Evolutionary conservation across 2,888 invertebrate genomes (phyloP).

Genomic region (Pachydiplax longipennis): DNA sequence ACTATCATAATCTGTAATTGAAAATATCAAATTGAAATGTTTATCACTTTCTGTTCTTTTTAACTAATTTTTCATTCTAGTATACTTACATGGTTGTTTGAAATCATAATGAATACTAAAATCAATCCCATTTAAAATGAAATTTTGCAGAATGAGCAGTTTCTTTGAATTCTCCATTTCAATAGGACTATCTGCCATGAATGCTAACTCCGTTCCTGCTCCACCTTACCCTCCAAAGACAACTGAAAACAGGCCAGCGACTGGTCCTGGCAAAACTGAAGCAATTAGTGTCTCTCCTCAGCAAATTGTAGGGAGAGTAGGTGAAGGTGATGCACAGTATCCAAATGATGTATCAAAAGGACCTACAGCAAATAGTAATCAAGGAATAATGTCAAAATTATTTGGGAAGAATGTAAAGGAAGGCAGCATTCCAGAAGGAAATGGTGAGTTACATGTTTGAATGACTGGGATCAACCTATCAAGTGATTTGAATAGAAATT

Average conservation of each 20-base stretch:
- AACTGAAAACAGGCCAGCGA: not conserved
- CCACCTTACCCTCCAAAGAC: not conserved
- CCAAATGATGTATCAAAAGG: not conserved
- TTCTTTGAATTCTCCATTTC: not conserved
- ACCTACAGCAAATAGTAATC: not conserved
- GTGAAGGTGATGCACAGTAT: not conserved
- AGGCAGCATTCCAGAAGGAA: not conserved
- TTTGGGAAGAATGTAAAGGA: conserved; percentile 50
- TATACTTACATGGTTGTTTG: not conserved
- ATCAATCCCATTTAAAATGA: not conserved
- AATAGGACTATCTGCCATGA: not conserved
- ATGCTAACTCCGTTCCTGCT: not conserved
- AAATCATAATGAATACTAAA: not conserved
- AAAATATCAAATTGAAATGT: no score
- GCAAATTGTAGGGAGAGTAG: not conserved
- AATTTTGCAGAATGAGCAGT: not conserved
- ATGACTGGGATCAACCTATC: not conserved
- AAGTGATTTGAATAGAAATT: not conserved
- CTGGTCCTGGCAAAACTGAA: not conserved
- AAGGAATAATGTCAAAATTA: conserved; percentile 51
- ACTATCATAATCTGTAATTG: no score
- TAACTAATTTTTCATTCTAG: not conserved
- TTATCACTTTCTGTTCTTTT: not conserved
- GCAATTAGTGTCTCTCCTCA: not conserved
- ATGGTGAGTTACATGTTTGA: not conserved